Percentiles rank a stretch among this genome's conserved stretches.
Conservation (phyloP, 2,113 vertebrate genomes). For the Phylloscopus trochiloides region DNA sequence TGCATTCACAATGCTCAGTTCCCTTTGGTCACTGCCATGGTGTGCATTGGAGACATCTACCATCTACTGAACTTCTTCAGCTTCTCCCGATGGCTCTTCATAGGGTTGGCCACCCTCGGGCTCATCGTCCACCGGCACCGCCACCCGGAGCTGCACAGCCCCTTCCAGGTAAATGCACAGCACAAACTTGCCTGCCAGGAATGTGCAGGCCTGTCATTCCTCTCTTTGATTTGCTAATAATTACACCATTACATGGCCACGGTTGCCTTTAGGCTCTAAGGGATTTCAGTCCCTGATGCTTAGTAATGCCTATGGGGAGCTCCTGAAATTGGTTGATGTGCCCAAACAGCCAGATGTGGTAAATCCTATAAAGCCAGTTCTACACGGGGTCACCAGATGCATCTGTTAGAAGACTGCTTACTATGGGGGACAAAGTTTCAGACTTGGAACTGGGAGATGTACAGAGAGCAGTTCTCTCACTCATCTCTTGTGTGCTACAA, state of each 20-base stretch:
- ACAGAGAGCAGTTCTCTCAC: not conserved
- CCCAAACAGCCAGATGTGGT: not conserved
- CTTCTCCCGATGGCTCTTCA: slow-evolving; percentile 88
- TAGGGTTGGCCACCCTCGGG: slow-evolving; percentile 82
- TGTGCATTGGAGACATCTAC: slow-evolving; percentile 81
- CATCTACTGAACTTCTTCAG: slow-evolving; percentile 86
- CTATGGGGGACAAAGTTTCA: not conserved
- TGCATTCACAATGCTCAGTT: slow-evolving; percentile 69
- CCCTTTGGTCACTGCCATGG: slow-evolving; percentile 78
- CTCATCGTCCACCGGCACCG: slow-evolving; percentile 83
- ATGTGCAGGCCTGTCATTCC: not conserved
- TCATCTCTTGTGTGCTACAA: not conserved
- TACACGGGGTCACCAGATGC: not conserved
- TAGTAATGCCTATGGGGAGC: not conserved
- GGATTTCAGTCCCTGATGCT: not conserved
- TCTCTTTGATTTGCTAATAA: not conserved
- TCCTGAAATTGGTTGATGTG: not conserved
- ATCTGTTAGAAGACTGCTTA: not conserved
- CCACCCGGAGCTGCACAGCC: slow-evolving; percentile 79
- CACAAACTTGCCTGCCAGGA: not conserved
- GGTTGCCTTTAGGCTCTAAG: not conserved
- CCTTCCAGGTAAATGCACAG: slow-evolving; percentile 77
- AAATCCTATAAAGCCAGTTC: not conserved
- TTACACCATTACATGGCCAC: not conserved
- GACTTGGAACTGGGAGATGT: not conserved